A percentile compares a stretch with the other conserved stretches of the same genome.
These are phyloP conservation scores for Labeo rohita DNA, from an alignment of 2,113 vertebrate species.

Conservation along the genomic window DNA sequence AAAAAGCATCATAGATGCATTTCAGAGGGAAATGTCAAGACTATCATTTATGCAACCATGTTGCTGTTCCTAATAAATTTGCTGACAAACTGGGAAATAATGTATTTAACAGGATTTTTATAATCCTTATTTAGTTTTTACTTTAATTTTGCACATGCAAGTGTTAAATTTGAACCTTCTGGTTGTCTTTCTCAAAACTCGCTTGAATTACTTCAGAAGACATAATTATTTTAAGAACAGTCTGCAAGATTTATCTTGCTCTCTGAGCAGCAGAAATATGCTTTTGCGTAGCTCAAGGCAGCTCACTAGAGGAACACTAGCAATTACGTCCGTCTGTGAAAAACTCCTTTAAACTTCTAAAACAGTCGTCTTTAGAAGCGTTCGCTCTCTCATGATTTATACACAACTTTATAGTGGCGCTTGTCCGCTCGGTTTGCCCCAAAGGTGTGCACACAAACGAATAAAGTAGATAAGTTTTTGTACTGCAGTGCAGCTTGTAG, in stretches of 20 bases:
- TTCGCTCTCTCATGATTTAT: conserved; percentile 42
- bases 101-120: neutral
- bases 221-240: conserved; percentile 41
- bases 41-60: too few relatives aligned
- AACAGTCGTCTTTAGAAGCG: conserved; percentile 31
- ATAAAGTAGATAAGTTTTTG: conserved; percentile 1
- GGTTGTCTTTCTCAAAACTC: conserved; percentile 6
- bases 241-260: conserved; percentile 53
- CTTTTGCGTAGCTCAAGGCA: conserved; percentile 32
- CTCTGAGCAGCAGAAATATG: conserved; percentile 43
- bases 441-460: neutral
- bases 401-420: conserved; percentile 15
- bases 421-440: conserved; percentile 27
- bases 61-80: neutral
- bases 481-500: neutral
- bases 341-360: conserved; percentile 34
- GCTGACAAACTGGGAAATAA: conserved; percentile 6
- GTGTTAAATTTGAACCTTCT: neutral
- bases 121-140: neutral
- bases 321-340: conserved; percentile 28
- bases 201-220: neutral
- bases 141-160: neutral
- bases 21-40: neutral
- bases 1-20: neutral
- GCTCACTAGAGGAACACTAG: conserved; percentile 39